Evolutionary conservation across 2,888 invertebrate species (phyloP), one percentile per base, ranked within the genome.

Genomic region (Camponotus fellah): DNA sequence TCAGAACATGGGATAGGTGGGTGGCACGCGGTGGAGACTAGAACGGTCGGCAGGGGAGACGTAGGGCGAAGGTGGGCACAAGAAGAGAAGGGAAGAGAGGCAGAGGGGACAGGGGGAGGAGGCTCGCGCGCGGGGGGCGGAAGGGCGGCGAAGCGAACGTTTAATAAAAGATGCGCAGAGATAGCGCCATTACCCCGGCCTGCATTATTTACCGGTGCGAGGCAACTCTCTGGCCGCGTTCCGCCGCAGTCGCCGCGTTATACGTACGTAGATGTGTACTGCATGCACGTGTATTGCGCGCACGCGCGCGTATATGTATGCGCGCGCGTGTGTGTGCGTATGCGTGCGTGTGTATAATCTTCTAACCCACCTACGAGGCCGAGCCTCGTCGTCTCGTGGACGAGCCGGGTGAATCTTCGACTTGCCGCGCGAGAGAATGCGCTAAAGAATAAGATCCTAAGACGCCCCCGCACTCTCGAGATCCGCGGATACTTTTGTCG

Each of bases 131-230:
- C 26, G 26, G 26, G 84, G 84, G 88, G 82, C 80, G 66, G 75
- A 85, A 80, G 92, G 91, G 89, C 87, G 92, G 91, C 91, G 92
- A 92, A 92, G 92, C 92, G 92, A 94, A 92, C 93, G 94, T 94
- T 94, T 94, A 94, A 94, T 94, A 94, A 94, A 94, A 94, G 94
- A 94, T 94, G 94, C 94, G 94, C 94, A 94, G 94, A 94, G 94
- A 94, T 94, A 95, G 94, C 94, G 94, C 94, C 94, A 95, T 95
- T 95, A 95, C 94, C 94, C 94, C 93, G 93, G 92, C 91, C 91
- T 94, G 94, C 94, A 95, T 95, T 94, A 95, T 94, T 94, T 94
- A 94, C 94, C 93, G 92, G 89, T 91, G 91, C 92, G 92, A 91
- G 94, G 93, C 93, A 92, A 94, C 93, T 94, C 92, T 92, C 91